These are phyloP conservation scores for Phoeniculus purpureus DNA, from an alignment of 2,797 vertebrate species.

Conservation along the genomic window DNA sequence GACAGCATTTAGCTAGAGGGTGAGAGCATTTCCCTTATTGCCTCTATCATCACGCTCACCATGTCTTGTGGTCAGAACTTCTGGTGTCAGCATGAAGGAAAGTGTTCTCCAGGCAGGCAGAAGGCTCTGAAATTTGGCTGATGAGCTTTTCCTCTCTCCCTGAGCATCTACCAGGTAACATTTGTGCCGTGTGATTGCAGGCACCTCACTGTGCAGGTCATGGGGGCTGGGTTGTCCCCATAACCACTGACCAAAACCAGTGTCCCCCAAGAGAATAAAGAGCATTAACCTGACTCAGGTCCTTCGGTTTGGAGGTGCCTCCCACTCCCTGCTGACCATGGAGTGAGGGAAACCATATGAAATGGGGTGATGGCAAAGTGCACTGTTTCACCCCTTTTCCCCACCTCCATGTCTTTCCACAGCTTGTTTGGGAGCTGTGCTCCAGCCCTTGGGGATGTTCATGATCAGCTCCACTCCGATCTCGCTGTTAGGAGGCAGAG, in stretches of 20 bases:
- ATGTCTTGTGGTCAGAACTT: not conserved
- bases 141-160: not conserved
- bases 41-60: not conserved
- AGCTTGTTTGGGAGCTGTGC: not conserved
- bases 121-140: not conserved
- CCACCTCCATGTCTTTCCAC: fast-evolving
- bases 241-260: not conserved
- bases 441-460: not conserved
- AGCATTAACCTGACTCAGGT: not conserved
- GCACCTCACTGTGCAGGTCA: not conserved
- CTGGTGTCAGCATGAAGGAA: fast-evolving
- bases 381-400: not conserved
- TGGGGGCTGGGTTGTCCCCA: not conserved
- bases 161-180: not conserved
- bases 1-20: not conserved
- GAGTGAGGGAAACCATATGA: not conserved
- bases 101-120: not conserved
- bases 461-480: fast-evolving
- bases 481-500: not conserved
- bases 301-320: not conserved
- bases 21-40: not conserved
- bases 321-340: fast-evolving
- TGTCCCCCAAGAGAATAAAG: not conserved
- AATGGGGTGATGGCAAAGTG: fast-evolving
- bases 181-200: fast-evolving